A percentile compares a stretch with the other conserved stretches of the same genome.
Evolutionary conservation across 1,140 invertebrate species (phyloP).

Genomic region (Drosophila lacertosa): DNA sequence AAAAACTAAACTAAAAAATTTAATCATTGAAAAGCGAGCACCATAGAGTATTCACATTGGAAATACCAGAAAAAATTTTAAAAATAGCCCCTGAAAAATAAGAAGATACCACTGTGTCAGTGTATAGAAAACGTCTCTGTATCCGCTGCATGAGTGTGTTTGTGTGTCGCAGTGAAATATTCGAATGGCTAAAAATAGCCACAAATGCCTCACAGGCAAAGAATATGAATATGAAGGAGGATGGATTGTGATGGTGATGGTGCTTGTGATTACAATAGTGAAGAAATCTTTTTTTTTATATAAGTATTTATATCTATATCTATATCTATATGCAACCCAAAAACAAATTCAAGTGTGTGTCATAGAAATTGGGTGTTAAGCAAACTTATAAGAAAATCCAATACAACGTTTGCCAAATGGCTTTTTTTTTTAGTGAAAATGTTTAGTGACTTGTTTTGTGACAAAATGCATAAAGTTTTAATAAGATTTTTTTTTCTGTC

Average conservation of each 20-base stretch:
- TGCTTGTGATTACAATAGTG: conserved; percentile 54
- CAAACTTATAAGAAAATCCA: conserved; percentile 39
- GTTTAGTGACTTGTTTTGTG: conserved; percentile 7
- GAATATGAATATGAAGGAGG: conserved; percentile 76
- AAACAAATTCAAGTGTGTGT: conserved; percentile 26
- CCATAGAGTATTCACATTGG: conserved; percentile 33
- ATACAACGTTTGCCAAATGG: conserved; percentile 45
- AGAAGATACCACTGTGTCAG: conserved; percentile 69
- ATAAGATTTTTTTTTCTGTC: conserved; percentile 21
- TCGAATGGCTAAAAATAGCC: conserved; percentile 71
- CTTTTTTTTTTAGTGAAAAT: conserved; percentile 49
- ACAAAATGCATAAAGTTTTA: conserved; percentile 38
- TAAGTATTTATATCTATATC: conserved; percentile 52
- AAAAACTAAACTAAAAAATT: too few relatives aligned
- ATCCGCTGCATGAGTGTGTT: conserved; percentile 43
- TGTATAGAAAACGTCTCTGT: conserved; percentile 22
- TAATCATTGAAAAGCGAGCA: conserved; percentile 6
- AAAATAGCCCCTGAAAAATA: conserved; percentile 82
- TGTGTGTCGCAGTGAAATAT: conserved; percentile 76
- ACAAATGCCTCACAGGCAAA: conserved; percentile 58
- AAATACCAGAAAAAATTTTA: conserved; percentile 66
- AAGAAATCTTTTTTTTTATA: conserved; percentile 47
- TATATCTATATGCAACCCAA: conserved; percentile 22
- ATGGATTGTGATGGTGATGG: conserved; percentile 54
- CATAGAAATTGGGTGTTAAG: conserved; percentile 27